Percentiles rank a stretch among this genome's conserved stretches.
Conservation (phyloP, 2,888 invertebrate species). For the Anorthoa munda region DNA sequence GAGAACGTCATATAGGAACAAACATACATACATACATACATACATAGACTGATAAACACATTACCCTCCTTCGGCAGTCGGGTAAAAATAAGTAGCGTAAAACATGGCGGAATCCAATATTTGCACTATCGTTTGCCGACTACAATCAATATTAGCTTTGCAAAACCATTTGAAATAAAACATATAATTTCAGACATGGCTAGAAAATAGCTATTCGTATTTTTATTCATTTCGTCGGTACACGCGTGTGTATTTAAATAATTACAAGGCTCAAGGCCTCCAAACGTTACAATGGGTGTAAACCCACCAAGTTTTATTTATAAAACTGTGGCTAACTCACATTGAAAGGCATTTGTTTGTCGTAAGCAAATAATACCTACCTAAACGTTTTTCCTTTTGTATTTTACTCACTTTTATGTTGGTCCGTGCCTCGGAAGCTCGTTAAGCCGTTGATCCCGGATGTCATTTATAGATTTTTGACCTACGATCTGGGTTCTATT, state of each 20-base stretch:
- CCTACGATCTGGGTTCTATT: neutral
- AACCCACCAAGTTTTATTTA: constrained; percentile 48
- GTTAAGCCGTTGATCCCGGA: neutral
- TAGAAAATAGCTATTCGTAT: constrained; percentile 17
- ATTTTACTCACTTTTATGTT: constrained; percentile 27
- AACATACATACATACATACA: no score
- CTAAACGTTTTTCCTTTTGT: constrained; percentile 36
- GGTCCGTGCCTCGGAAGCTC: neutral
- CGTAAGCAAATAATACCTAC: constrained; percentile 42
- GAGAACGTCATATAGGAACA: no score
- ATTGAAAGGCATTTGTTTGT: constrained; percentile 52
- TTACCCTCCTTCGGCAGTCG: no score
- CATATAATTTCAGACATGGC: constrained; percentile 3
- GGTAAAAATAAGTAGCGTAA: neutral
- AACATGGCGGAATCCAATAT: neutral
- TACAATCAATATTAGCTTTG: neutral
- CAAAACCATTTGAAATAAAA: constrained; percentile 23
- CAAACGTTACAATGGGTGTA: constrained; percentile 44
- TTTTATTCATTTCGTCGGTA: constrained; percentile 27
- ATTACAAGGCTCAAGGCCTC: constrained; percentile 46
- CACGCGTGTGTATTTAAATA: constrained; percentile 56
- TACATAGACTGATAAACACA: no score
- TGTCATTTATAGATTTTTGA: neutral
- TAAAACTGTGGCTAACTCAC: constrained; percentile 30
- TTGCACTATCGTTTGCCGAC: neutral